phyloP scores from a whole-genome alignment of 2,797 vertebrate genomes.

The Toxotes lorentzi region DNA sequence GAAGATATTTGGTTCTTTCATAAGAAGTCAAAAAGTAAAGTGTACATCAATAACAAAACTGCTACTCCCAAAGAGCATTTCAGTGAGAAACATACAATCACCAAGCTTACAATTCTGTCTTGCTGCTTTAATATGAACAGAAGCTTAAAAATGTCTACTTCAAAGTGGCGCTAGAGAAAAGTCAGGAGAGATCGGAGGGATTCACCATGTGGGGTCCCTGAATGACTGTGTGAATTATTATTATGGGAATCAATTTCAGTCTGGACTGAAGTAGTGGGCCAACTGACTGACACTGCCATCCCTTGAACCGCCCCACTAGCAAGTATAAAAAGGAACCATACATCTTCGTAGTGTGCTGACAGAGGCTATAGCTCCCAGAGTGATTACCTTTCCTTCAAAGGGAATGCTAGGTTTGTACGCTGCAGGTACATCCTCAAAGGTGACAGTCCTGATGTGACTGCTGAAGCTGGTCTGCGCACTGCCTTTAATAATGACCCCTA shows the following conservation, averaged over 20 bases:
- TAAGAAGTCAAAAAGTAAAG: too few species aligned
- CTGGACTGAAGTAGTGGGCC: not conserved
- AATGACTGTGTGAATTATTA: not conserved
- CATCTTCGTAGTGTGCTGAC: not conserved
- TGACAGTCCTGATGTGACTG: constrained; percentile 41
- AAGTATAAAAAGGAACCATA: not conserved
- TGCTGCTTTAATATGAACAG: too few species aligned
- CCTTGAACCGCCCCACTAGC: not conserved
- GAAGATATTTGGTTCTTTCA: too few species aligned
- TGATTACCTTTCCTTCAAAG: constrained; percentile 80
- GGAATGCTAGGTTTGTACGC: constrained; percentile 76
- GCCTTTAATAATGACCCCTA: constrained; percentile 75
- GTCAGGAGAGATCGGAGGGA: not conserved
- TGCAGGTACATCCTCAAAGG: constrained; percentile 68
- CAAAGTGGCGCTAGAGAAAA: not conserved
- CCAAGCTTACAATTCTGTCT: not conserved
- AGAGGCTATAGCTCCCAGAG: not conserved
- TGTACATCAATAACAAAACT: not conserved
- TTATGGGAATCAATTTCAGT: not conserved
- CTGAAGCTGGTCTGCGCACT: constrained; percentile 41
- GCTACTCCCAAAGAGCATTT: not conserved
- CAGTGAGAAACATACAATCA: not conserved
- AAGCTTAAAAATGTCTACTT: too few species aligned
- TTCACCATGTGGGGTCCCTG: too few species aligned
- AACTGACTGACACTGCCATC: not conserved